These are phyloP conservation scores for Magallana gigas DNA, from an alignment of 1,140 invertebrate species.

Conservation along the genomic window DNA sequence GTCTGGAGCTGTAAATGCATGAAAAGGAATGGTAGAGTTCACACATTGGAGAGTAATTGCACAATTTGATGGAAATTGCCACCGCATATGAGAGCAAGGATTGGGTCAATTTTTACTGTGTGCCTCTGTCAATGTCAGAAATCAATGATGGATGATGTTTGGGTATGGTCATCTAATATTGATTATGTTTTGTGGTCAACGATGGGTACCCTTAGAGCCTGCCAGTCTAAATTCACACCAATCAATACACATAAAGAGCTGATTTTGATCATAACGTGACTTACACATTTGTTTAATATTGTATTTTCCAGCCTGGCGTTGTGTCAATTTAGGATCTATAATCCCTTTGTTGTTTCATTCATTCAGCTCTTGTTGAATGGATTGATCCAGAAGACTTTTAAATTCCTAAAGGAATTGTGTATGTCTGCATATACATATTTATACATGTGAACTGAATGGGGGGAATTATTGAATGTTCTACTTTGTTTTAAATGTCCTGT, in stretches of 20 bases:
- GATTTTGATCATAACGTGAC: background rate
- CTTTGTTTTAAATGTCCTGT: no score
- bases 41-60: slow-evolving; percentile 20
- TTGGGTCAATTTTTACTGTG: slow-evolving; percentile 8
- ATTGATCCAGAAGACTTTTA: slow-evolving; percentile 8
- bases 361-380: slow-evolving; percentile 20
- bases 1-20: slow-evolving; percentile 27
- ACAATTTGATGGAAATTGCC: slow-evolving; percentile 22
- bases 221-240: background rate
- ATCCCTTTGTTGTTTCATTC: slow-evolving; percentile 34
- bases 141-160: slow-evolving; percentile 17
- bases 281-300: background rate
- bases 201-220: background rate
- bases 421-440: background rate
- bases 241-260: background rate
- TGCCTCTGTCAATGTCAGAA: background rate
- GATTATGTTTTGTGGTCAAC: background rate
- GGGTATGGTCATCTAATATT: slow-evolving; percentile 24
- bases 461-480: no score
- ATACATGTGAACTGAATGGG: background rate
- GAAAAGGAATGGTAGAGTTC: slow-evolving; percentile 11
- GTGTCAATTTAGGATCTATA: slow-evolving; percentile 1
- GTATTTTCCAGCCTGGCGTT: background rate
- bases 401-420: slow-evolving; percentile 15
- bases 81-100: background rate